Evolutionary conservation across 2,113 vertebrate genomes (phyloP).

Genomic region (Tragulus kanchil): DNA sequence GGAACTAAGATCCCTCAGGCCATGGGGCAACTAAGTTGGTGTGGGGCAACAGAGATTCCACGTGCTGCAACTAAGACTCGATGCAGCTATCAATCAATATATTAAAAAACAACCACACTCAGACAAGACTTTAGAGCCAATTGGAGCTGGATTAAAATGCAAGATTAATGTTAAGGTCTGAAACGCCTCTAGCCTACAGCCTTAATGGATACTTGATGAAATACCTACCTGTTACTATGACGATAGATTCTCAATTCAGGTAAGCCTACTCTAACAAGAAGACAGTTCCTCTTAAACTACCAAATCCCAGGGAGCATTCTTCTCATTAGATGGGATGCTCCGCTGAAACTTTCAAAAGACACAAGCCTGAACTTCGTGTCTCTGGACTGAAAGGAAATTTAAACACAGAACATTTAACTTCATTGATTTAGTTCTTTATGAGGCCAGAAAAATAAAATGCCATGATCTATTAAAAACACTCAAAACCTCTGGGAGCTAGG

Average conservation of each 20-base stretch:
- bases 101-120: neutral
- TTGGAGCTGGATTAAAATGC: neutral
- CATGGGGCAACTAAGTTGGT: neutral
- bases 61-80: neutral
- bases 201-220: neutral
- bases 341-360: constrained; percentile 57
- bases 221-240: neutral
- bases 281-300: neutral
- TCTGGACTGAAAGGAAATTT: constrained; percentile 64
- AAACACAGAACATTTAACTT: constrained; percentile 67
- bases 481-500: constrained; percentile 74
- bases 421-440: constrained; percentile 73
- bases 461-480: constrained; percentile 78
- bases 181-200: neutral
- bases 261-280: neutral
- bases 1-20: neutral
- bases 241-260: constrained; percentile 1
- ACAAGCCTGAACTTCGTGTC: constrained; percentile 41
- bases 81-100: neutral
- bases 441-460: constrained; percentile 68
- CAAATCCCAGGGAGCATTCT: neutral
- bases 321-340: neutral
- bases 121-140: neutral
- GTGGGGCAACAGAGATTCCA: neutral
- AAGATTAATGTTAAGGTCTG: neutral